Conservation (phyloP, 1,140 invertebrate species). For the Drosophila orena region DNA sequence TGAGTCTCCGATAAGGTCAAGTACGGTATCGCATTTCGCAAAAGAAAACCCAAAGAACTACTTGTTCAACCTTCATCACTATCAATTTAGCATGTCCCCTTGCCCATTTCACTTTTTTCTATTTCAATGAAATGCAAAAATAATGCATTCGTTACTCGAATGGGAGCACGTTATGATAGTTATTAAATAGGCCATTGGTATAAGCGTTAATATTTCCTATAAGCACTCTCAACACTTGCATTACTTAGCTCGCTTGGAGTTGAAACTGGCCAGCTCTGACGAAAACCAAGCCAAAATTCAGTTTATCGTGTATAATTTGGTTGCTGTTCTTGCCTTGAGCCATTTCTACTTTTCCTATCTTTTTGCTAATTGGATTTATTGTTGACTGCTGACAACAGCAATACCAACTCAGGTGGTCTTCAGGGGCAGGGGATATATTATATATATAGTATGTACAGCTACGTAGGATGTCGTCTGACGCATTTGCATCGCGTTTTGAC, state of each 20-base stretch:
- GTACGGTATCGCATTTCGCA: conserved; percentile 37
- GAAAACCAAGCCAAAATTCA: conserved; percentile 31
- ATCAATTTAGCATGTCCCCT: not conserved
- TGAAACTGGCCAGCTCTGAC: conserved; percentile 3
- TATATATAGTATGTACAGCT: not conserved
- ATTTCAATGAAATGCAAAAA: no score
- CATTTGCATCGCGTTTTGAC: conserved; percentile 43
- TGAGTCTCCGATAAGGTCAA: conserved; percentile 59
- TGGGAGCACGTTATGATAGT: no score
- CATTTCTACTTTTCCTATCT: conserved; percentile 44
- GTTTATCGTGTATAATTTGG: conserved; percentile 67
- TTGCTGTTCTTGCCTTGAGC: conserved; percentile 67
- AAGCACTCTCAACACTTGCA: no score
- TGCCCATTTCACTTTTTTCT: no score
- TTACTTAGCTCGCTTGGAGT: no score
- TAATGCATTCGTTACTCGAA: no score
- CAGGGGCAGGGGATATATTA: not conserved
- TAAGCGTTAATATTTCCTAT: no score
- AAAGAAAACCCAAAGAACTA: conserved; percentile 16
- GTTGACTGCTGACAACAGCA: conserved; percentile 74
- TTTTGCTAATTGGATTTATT: conserved; percentile 79
- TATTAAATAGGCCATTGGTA: no score
- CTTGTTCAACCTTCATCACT: not conserved
- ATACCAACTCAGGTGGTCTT: not conserved
- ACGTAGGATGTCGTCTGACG: conserved; percentile 20